Evolutionary conservation across 2,888 invertebrate genomes (phyloP).

Genomic region (Acrobeloides nanus): DNA sequence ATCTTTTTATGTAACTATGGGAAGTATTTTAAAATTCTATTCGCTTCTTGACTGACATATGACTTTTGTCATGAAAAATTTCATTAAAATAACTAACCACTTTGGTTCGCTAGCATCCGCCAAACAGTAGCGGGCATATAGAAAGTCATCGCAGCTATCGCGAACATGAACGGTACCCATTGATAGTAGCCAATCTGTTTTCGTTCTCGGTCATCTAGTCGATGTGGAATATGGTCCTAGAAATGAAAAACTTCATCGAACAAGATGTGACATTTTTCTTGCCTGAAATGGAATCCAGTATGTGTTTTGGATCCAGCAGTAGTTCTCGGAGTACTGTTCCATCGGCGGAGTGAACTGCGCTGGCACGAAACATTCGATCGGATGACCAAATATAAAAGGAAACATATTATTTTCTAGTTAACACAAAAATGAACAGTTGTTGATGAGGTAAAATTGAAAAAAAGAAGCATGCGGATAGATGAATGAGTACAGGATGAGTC

Average conservation of each 20-base stretch:
- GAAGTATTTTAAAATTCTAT: too few species aligned
- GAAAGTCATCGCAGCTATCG: conserved; percentile 51
- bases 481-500: background rate
- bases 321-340: conserved; percentile 59
- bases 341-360: conserved; percentile 59
- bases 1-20: too few species aligned
- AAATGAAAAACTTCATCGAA: conserved; percentile 7
- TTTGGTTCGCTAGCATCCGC: conserved; percentile 51
- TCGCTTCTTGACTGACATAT: too few species aligned
- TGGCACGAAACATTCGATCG: conserved; percentile 60
- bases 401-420: conserved; percentile 3
- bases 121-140: conserved; percentile 53
- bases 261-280: conserved; percentile 3
- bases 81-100: conserved; percentile 32
- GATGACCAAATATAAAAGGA: conserved; percentile 55
- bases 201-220: conserved; percentile 53
- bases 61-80: too few species aligned
- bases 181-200: conserved; percentile 52
- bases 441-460: background rate
- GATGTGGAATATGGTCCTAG: conserved; percentile 54
- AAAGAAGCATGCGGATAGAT: too few species aligned
- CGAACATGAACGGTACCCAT: conserved; percentile 51
- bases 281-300: conserved; percentile 52
- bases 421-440: background rate
- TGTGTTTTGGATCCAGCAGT: conserved; percentile 51